phyloP scores from a whole-genome alignment of 2,888 invertebrate genomes.

The Chrysolina americana region DNA sequence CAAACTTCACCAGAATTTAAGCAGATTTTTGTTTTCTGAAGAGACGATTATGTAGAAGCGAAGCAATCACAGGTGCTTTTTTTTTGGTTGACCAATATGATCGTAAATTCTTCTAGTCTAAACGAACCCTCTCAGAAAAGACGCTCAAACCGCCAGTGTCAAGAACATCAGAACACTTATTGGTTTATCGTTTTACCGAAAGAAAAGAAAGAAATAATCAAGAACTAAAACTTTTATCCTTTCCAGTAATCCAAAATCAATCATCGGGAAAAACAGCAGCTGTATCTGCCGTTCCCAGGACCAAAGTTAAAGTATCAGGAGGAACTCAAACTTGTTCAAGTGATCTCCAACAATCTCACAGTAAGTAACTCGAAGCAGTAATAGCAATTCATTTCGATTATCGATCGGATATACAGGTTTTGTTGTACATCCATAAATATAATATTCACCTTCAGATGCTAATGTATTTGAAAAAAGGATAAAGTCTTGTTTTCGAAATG shows the following conservation, averaged over 20 bases:
- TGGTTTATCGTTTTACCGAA: background rate
- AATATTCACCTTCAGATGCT: no score
- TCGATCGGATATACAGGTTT: no score
- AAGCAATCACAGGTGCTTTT: no score
- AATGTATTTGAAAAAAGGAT: no score
- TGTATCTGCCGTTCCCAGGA: slow-evolving; percentile 88
- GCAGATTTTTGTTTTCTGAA: no score
- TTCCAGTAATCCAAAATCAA: slow-evolving; percentile 62
- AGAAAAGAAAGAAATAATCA: background rate
- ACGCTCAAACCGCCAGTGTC: background rate
- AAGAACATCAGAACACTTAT: background rate
- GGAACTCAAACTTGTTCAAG: slow-evolving; percentile 86
- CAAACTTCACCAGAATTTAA: no score
- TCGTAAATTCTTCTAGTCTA: background rate
- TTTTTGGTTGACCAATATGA: no score
- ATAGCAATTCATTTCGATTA: no score
- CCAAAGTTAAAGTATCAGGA: slow-evolving; percentile 91
- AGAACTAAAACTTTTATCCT: slow-evolving; percentile 28
- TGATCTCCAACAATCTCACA: slow-evolving; percentile 59
- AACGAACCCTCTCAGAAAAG: background rate
- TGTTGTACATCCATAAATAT: no score
- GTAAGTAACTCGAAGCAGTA: slow-evolving; percentile 50
- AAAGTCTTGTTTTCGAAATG: no score
- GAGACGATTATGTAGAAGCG: no score
- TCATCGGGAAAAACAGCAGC: slow-evolving; percentile 77